phyloP scores from a whole-genome alignment of 2,113 vertebrate species.

The Onychostruthus taczanowskii region DNA sequence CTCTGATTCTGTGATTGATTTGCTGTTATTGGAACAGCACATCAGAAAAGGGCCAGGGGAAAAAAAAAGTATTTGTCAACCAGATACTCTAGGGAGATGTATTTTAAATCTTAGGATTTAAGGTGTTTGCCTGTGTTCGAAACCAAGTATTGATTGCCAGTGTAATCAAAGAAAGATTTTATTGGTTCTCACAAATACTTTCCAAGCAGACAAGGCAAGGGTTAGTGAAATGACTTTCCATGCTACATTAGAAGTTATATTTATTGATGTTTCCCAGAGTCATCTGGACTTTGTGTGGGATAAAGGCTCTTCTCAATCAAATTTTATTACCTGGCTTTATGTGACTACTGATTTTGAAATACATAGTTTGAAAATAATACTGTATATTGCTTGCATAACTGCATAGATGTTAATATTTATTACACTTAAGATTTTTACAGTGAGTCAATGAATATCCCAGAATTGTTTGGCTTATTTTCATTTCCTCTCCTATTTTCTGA shows the following conservation, averaged over 20 bases:
- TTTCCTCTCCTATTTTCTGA: not conserved
- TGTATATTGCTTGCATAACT: not conserved
- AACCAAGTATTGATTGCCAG: not conserved
- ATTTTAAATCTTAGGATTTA: conserved; percentile 6
- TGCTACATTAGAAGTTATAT: not conserved
- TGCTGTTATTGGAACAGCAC: not conserved
- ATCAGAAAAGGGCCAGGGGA: not conserved
- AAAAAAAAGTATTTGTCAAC: not conserved
- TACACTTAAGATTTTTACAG: not conserved
- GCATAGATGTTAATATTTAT: not conserved
- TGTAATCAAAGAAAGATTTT: conserved; percentile 23
- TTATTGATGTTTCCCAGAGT: conserved; percentile 34
- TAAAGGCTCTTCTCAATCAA: not conserved
- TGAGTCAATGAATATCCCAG: not conserved
- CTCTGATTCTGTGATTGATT: not conserved
- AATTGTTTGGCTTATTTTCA: not conserved
- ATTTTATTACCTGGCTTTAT: not conserved
- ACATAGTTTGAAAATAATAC: not conserved
- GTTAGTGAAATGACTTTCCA: not conserved
- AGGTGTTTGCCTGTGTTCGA: not conserved
- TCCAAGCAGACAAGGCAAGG: not conserved
- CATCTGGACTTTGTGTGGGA: not conserved
- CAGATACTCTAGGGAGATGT: not conserved
- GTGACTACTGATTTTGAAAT: not conserved
- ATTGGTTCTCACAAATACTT: conserved; percentile 13